Evolutionary conservation across 2,888 invertebrate genomes (phyloP).

Genomic region (Campopleginae sp.): DNA sequence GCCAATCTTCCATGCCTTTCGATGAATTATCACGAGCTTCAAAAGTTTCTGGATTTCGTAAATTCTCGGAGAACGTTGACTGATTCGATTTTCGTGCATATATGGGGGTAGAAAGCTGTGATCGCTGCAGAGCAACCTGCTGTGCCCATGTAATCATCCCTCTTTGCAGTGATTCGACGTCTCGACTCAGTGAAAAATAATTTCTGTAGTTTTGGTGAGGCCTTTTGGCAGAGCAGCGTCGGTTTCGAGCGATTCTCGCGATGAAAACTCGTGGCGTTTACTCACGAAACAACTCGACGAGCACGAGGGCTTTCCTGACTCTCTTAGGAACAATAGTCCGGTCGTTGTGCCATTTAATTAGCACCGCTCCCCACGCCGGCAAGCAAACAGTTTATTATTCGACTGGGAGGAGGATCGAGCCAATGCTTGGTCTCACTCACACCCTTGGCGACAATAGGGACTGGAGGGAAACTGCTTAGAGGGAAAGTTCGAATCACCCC

Average conservation of each 20-base stretch:
- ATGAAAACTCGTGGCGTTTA: constrained; percentile 25
- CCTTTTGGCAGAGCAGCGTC: neutral
- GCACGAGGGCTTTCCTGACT: constrained; percentile 39
- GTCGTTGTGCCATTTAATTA: constrained; percentile 75
- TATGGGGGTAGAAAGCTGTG: neutral
- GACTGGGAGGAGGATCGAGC: constrained; percentile 51
- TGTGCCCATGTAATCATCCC: neutral
- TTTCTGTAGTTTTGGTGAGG: neutral
- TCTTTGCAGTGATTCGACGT: constrained; percentile 36
- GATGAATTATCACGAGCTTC: neutral
- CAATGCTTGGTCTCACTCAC: constrained; percentile 31
- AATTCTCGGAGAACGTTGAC: neutral
- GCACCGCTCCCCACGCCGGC: constrained; percentile 50
- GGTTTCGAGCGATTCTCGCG: constrained; percentile 63
- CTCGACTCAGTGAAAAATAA: constrained; percentile 36
- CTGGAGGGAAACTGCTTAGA: constrained; percentile 19
- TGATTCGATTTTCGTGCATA: neutral
- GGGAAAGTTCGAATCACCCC: constrained; percentile 28
- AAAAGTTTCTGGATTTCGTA: neutral
- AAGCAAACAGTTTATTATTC: constrained; percentile 66
- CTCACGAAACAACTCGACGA: constrained; percentile 34
- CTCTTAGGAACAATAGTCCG: constrained; percentile 44
- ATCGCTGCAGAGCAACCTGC: neutral
- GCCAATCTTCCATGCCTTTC: neutral
- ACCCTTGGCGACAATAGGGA: constrained; percentile 26